Conservation (phyloP, 2,113 vertebrate genomes). For the Phaethornis superciliosus region DNA sequence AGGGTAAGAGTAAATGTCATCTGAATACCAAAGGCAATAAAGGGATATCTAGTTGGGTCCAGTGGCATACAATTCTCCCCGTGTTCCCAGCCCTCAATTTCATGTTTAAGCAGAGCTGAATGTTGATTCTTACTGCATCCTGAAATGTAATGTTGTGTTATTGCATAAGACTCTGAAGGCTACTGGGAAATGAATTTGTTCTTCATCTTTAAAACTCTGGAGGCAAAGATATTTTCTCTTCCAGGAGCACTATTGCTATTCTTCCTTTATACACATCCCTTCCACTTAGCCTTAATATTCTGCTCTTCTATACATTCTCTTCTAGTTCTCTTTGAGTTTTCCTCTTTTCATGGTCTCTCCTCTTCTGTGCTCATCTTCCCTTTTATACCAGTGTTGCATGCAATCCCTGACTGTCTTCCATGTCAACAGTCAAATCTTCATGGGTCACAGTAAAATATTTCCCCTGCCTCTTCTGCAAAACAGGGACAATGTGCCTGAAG, state of each 20-base stretch:
- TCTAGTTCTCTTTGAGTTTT: not conserved
- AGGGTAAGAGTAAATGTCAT: conserved; percentile 51
- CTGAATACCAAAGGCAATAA: conserved; percentile 58
- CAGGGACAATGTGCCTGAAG: not conserved
- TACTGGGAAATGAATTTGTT: not conserved
- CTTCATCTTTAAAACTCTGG: not conserved
- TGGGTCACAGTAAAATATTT: not conserved
- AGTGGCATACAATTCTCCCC: conserved; percentile 10
- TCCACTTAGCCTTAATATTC: not conserved
- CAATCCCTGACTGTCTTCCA: not conserved
- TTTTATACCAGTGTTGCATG: not conserved
- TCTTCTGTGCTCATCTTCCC: not conserved
- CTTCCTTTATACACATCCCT: not conserved
- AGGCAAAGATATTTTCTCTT: not conserved
- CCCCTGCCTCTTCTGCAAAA: not conserved
- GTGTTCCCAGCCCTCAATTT: not conserved
- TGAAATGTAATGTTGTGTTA: not conserved
- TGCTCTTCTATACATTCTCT: not conserved
- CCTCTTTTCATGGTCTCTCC: not conserved
- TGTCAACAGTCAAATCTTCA: not conserved
- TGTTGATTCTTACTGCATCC: not conserved
- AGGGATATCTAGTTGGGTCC: conserved; percentile 12
- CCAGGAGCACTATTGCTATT: not conserved
- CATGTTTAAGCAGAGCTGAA: not conserved
- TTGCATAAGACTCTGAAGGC: not conserved